Evolutionary conservation across 1,140 invertebrate species (phyloP), one percentile per base, ranked within the genome.

Genomic region (Temnothorax nylanderi): DNA sequence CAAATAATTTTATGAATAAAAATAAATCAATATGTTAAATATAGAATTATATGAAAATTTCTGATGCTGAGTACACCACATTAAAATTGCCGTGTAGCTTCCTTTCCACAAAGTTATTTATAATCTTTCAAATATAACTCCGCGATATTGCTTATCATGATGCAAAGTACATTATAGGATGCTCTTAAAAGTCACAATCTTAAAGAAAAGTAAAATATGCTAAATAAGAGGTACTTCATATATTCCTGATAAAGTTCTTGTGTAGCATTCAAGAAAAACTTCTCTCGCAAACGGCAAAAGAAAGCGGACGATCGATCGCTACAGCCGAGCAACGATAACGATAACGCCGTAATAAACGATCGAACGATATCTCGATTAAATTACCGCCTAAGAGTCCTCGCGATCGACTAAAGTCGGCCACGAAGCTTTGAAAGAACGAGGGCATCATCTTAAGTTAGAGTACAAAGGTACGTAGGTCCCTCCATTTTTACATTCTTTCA

Each of bases 371-470:
- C 37, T 54, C 62, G 62, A 64, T 89, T 85, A 78, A 85, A 67
- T 87, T 87, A 85, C 47, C 32, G 54, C 5, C 75, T 90, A 87
- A 47, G 77, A 69, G 72, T 74, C 54, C 54, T 80, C 85, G 64
- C 76, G 78, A 84, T 58, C 76, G 76, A 80, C 60, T 64, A 65
- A 58, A 85, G 74, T 78, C 85, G 21, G 77, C 87, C 92, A 89
- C 90, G 88, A 92, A 93, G 92, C 92, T 92, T 92, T 95, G 94
- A 95, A 95, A 94, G 94, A 95, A 95, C 94, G 93, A 95, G 94
- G 94, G 94, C 89, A 94, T 94, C 89, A 93, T 93, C 92, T 93
- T 94, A 94, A 89, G 92, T 93, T 69, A 87, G 49, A 93, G 90
- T 94, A 94, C 88, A 92, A 91, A 94, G 91, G 88, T 94, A 94